Evolutionary conservation across 1,140 invertebrate genomes (phyloP), one percentile per base, ranked within the genome.

Genomic region (Tetramorium simillimum): DNA sequence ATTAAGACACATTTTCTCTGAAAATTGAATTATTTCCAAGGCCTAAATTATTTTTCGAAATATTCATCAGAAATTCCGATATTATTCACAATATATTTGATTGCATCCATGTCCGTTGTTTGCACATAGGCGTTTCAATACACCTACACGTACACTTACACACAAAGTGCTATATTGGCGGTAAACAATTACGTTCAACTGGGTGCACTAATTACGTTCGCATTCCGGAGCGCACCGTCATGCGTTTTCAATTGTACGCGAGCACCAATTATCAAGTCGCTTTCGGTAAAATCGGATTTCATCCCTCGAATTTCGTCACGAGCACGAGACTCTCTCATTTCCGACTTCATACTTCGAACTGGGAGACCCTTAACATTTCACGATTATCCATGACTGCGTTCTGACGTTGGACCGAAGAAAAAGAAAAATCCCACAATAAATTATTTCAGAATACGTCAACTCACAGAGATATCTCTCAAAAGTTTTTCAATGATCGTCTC

Each of bases 121-220:
- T 60, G 40, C 51, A 60, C 37, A n/a, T 18, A 40, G 51, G 14
- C 16, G 53, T 37, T 75, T 58, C 33, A 40, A 43, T 21, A 28
- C 9, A 28, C 1, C 14, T 43, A 78, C 40, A 5, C 21, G 49
- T 0, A 24, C 56, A 77, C 37, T 33, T 33, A 6, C 24, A 49
- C 16, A 16, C 2, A 56, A 18, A 70, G 18, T 28, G 37, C 49
- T 33, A n/a, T 73, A 73, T 72, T 24, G 43, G 18, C 69, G 53
- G 40, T 84, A 84, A 84, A 84, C 80, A 84, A 84, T 84, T 75
- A 73, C 53, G 40, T 84, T 84, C 69, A 40, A 84, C 53, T 49
- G 53, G 53, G 73, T 75, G 80, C 80, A 75, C 80, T 84, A 84
- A 84, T 84, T 84, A 75, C 80, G 69, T 28, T 75, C 67, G 80